These are phyloP conservation scores for Dicrostonyx torquatus DNA, from an alignment of 2,797 vertebrate genomes.

Conservation along the genomic window DNA sequence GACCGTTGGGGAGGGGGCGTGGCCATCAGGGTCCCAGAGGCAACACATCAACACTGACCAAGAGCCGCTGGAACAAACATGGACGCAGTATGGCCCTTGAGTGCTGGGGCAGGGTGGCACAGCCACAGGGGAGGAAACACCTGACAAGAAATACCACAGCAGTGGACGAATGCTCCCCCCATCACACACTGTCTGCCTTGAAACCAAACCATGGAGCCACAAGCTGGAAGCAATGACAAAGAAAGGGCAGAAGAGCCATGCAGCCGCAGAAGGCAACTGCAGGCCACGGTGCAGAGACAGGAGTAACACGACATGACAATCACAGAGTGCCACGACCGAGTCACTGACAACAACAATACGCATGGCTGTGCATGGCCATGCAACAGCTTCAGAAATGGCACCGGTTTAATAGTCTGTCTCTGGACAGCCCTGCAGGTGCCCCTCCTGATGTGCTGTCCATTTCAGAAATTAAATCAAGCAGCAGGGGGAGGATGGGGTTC, in stretches of 20 bases:
- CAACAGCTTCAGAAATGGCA: slow-evolving; percentile 38
- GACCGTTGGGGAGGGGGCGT: slow-evolving; percentile 67
- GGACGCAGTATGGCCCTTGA: background rate
- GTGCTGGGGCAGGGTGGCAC: background rate
- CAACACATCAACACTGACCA: slow-evolving; percentile 63
- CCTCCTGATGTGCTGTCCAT: slow-evolving; percentile 78
- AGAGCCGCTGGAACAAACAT: background rate
- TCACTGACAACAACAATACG: background rate
- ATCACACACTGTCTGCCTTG: background rate
- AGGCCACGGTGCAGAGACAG: background rate
- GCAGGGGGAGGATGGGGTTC: slow-evolving; percentile 75
- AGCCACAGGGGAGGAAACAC: background rate
- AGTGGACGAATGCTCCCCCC: background rate
- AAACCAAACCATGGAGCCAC: background rate
- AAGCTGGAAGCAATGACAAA: background rate
- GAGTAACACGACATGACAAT: background rate
- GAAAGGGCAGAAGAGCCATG: background rate
- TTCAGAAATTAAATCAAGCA: slow-evolving; percentile 82
- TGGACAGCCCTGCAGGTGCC: slow-evolving; percentile 72
- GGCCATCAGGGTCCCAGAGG: slow-evolving; percentile 47
- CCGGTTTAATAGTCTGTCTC: slow-evolving; percentile 68
- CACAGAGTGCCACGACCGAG: background rate
- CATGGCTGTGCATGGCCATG: background rate
- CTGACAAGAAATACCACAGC: background rate
- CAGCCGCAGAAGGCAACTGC: slow-evolving; percentile 15